Conservation (phyloP, 2,113 vertebrate genomes). For the Columba janthina region DNA sequence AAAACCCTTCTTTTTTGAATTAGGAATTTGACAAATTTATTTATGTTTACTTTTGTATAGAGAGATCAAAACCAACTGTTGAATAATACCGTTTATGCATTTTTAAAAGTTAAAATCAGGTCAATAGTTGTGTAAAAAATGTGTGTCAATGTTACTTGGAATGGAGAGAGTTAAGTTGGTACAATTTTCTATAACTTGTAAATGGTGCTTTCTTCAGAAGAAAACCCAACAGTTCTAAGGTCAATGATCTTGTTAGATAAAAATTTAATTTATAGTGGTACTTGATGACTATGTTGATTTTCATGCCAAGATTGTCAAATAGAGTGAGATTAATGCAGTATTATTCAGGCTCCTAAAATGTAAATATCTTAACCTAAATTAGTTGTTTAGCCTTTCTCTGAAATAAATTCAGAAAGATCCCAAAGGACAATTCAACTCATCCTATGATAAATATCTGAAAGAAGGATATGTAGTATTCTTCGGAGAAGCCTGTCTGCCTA, state of each 20-base stretch:
- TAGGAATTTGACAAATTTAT: neutral
- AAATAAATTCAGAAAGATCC: neutral
- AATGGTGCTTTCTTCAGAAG: neutral
- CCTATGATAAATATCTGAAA: neutral
- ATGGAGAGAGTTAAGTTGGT: neutral
- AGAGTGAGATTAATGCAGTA: neutral
- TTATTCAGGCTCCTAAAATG: neutral
- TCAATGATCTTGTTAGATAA: neutral
- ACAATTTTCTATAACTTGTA: neutral
- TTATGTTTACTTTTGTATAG: neutral
- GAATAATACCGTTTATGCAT: neutral
- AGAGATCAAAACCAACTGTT: neutral
- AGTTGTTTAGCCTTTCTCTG: constrained; percentile 23
- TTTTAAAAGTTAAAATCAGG: neutral
- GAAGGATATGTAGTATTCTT: neutral
- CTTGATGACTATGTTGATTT: constrained; percentile 8
- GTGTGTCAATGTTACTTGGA: accelerated
- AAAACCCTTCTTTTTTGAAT: accelerated
- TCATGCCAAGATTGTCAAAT: constrained; percentile 31
- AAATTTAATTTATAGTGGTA: neutral
- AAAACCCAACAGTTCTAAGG: neutral
- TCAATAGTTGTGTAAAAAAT: neutral
- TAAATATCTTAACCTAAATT: neutral
- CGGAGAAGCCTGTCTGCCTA: neutral
- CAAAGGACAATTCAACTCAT: neutral